Evolutionary conservation across 2,888 invertebrate species (phyloP), one percentile per base, ranked within the genome.

Genomic region (Macrostomum cliftonense): DNA sequence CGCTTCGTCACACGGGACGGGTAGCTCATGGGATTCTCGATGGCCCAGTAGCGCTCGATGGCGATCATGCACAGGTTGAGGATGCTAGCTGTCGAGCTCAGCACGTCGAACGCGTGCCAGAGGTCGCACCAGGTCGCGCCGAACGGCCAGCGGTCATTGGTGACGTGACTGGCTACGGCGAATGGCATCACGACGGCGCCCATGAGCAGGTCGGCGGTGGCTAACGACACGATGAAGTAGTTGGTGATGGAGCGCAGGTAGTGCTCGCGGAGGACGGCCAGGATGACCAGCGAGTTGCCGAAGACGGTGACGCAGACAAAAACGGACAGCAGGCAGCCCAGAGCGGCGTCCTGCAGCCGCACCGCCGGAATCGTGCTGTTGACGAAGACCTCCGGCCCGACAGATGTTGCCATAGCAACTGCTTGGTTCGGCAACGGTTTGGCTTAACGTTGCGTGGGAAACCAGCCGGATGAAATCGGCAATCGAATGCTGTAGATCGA

Each of bases 241-340:
- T 89, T 89, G 11, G 91, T 91, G n/a, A 89, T 85, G n/a, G 88
- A 88, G 68, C 89, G 87, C 5, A 91, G 75, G 62, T 88, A 88
- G 17, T 85, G 76, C 65, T 91, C 89, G 12, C 86, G 75, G 28
- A 83, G 78, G 12, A 91, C 89, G 0, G 89, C 89, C 49, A 86
- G 73, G 52, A 91, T 87, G 16, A 91, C 89, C 42, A 91, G 74
- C 66, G 80, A 80, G 68, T 93, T 93, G 47, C 91, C 91, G 63
- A 88, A 84, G 0, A 91, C 83, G 0, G 91, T 91, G 12, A 83
- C 81, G 52, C 87, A 74, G 1, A 87, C 88, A 69, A 89, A 87
- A 12, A 83, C 72, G 28, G 83, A 75, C 12, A 91, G 74, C 43
- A 89, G 28, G 28, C 28, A 28, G 28, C 28, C 28, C 5, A 28